Percentiles rank a stretch among this genome's conserved stretches.
phyloP scores from a whole-genome alignment of 2,888 invertebrate genomes.

The Onchidella celtica region DNA sequence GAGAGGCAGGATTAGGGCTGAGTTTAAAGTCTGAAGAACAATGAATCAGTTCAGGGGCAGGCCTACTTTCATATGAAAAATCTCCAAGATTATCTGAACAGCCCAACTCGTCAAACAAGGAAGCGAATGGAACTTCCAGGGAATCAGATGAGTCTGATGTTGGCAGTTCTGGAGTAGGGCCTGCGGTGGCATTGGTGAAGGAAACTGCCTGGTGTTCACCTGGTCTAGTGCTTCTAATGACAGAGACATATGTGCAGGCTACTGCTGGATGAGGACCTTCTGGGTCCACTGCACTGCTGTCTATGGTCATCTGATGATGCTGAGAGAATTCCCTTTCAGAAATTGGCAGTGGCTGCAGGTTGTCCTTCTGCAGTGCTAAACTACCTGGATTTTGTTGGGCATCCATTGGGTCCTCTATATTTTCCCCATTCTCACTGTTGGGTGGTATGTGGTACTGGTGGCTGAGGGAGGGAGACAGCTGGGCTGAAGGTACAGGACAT shows the following conservation, averaged over 20 bases:
- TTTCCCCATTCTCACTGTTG: conserved; percentile 6
- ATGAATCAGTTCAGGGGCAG: neutral
- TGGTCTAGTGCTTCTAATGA: neutral
- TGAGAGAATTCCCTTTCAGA: neutral
- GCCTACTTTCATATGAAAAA: neutral
- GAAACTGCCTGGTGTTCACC: neutral
- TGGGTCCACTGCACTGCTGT: conserved; percentile 26
- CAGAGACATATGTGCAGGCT: neutral
- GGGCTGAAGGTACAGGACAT: neutral
- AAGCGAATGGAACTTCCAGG: conserved; percentile 43
- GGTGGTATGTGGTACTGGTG: neutral
- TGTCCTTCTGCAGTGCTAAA: neutral
- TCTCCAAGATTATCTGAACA: neutral
- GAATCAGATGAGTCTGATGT: conserved; percentile 33
- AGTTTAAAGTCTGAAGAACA: neutral
- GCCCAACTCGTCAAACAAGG: conserved; percentile 36
- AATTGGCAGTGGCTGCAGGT: neutral
- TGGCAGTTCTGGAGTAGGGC: conserved; percentile 44
- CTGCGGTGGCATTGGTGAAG: neutral
- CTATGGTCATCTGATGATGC: conserved; percentile 19
- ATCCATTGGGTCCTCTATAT: too few relatives aligned
- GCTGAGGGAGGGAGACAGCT: neutral
- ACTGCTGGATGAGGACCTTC: neutral
- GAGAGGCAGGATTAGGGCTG: conserved; percentile 11
- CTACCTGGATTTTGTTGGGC: neutral